A percentile compares a stretch with the other conserved stretches of the same genome.
Evolutionary conservation across 2,113 vertebrate species (phyloP).

Genomic region (Oncorhynchus masou): DNA sequence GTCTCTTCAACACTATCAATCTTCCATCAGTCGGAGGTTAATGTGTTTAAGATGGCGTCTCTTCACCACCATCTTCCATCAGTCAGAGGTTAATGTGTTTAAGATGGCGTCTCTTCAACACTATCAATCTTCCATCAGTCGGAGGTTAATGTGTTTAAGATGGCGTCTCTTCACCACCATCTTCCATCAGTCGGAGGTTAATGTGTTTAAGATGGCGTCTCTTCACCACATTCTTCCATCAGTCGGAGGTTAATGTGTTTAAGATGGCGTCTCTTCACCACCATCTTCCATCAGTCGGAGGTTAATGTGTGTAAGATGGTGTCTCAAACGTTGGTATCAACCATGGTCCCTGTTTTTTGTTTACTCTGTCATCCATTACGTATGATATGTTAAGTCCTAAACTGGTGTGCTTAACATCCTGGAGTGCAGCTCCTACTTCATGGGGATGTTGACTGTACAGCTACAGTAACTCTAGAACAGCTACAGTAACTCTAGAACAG

Average conservation of each 20-base stretch:
- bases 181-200: conserved; percentile 44
- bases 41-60: conserved; percentile 37
- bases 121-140: conserved; percentile 29
- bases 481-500: no score
- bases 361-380: no score
- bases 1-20: no score
- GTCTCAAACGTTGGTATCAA: no score
- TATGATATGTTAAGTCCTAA: conserved; percentile 24
- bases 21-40: conserved; percentile 44
- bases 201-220: conserved; percentile 37
- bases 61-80: conserved; percentile 29
- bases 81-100: conserved; percentile 50
- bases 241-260: conserved; percentile 50
- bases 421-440: no score
- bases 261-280: conserved; percentile 14
- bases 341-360: no score
- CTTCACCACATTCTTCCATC: conserved; percentile 29
- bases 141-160: conserved; percentile 51
- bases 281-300: conserved; percentile 31
- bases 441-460: background rate
- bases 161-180: conserved; percentile 27
- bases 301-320: conserved; percentile 51
- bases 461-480: conserved; percentile 6
- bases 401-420: no score
- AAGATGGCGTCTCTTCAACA: no score